A percentile compares a stretch with the other conserved stretches of the same genome.
These are phyloP conservation scores for Tamandua tetradactyla DNA, from an alignment of 2,797 vertebrate genomes.

Conservation along the genomic window DNA sequence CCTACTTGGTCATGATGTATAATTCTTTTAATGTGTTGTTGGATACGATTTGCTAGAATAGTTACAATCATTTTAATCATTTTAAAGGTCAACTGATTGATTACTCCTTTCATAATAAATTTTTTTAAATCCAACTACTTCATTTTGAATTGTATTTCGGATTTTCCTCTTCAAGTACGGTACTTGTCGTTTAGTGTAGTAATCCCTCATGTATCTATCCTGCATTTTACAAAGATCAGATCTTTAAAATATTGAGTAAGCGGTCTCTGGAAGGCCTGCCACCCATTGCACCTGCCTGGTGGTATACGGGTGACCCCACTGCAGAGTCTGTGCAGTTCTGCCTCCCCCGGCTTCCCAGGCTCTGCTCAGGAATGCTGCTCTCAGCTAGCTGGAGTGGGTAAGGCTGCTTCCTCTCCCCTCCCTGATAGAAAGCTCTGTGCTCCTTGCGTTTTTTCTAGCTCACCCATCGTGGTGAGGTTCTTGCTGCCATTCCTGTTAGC, in stretches of 20 bases:
- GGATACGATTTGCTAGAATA: too few relatives aligned
- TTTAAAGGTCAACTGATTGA: background rate
- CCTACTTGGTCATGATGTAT: too few relatives aligned
- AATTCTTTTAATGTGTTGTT: too few relatives aligned
- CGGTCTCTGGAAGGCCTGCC: background rate
- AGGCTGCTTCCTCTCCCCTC: background rate
- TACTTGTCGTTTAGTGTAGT: background rate
- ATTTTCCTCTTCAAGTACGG: background rate
- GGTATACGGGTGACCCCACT: too few relatives aligned
- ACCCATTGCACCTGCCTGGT: background rate
- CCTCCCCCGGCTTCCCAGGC: rapidly evolving
- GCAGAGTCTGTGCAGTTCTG: background rate
- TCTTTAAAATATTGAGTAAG: background rate
- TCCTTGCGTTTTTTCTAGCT: background rate
- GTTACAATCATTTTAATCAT: background rate
- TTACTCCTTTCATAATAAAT: background rate
- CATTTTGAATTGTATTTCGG: background rate
- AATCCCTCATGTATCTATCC: background rate
- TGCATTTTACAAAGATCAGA: background rate
- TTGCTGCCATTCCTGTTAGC: background rate
- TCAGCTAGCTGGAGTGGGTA: background rate
- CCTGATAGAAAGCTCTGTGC: background rate
- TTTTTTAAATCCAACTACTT: background rate
- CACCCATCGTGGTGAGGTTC: background rate
- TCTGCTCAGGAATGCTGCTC: background rate